phyloP scores from a whole-genome alignment of 2,113 vertebrate species.

The Amphiprion ocellaris region DNA sequence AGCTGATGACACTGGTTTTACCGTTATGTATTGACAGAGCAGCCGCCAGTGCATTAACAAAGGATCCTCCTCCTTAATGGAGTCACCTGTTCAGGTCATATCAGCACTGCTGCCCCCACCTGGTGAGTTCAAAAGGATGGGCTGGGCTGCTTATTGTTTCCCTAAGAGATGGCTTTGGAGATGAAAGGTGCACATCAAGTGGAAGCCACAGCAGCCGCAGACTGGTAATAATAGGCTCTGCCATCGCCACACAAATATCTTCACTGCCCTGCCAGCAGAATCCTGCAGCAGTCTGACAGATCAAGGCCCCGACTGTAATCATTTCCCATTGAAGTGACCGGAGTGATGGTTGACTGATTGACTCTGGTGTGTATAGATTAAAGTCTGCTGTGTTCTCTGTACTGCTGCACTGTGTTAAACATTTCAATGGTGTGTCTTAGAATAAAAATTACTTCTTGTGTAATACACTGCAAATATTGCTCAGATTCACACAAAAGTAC shows the following conservation, averaged over 20 bases:
- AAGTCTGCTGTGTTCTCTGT: not conserved
- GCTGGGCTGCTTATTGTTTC: conserved; percentile 56
- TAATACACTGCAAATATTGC: too few species aligned
- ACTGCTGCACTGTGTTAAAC: conserved; percentile 21
- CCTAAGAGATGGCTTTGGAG: conserved; percentile 65
- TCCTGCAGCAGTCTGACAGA: conserved; percentile 26
- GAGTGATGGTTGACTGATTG: conserved; percentile 25
- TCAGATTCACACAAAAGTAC: too few species aligned
- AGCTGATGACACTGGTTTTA: conserved; percentile 41
- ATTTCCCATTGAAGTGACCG: conserved; percentile 53
- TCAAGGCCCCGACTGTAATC: conserved; percentile 52
- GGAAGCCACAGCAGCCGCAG: conserved; percentile 29
- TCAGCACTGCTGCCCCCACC: conserved; percentile 57
- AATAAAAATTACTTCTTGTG: too few species aligned
- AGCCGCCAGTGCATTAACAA: conserved; percentile 11
- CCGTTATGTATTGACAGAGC: conserved; percentile 36
- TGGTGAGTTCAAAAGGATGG: conserved; percentile 64
- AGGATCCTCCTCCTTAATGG: not conserved
- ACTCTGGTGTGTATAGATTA: conserved; percentile 39
- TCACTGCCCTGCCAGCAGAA: conserved; percentile 47
- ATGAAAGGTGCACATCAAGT: conserved; percentile 72
- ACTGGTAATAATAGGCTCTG: conserved; percentile 58
- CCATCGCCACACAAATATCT: conserved; percentile 37
- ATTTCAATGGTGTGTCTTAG: not conserved
- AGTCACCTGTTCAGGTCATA: conserved; percentile 58